Conservation (phyloP, 2,888 invertebrate genomes). For the Perithous albicinctus region DNA sequence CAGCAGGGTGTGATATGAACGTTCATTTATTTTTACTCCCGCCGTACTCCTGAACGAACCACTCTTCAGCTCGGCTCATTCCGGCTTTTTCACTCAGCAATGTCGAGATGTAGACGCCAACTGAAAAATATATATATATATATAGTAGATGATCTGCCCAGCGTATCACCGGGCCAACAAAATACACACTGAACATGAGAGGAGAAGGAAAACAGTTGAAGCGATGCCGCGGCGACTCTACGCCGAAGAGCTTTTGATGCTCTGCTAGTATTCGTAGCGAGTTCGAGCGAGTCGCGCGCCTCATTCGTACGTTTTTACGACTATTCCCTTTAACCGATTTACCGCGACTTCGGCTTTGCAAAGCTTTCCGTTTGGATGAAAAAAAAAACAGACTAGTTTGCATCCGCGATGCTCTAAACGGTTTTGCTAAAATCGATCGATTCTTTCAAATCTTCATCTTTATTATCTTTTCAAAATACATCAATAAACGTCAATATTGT, state of each 20-base stretch:
- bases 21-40: slow-evolving; percentile 56
- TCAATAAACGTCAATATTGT: too few species aligned
- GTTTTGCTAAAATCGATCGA: too few species aligned
- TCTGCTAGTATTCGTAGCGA: slow-evolving; percentile 51
- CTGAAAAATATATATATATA: too few species aligned
- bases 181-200: slow-evolving; percentile 15
- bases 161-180: slow-evolving; percentile 32
- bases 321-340: too few species aligned
- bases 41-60: slow-evolving; percentile 29
- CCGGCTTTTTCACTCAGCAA: not conserved
- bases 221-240: slow-evolving; percentile 18
- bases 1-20: slow-evolving; percentile 6
- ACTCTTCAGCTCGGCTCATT: slow-evolving; percentile 32
- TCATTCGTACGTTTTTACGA: not conserved
- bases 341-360: not conserved
- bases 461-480: too few species aligned
- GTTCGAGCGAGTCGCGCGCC: slow-evolving; percentile 39
- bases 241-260: slow-evolving; percentile 30
- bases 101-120: not conserved
- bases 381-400: not conserved
- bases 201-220: slow-evolving; percentile 43
- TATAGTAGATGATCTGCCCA: slow-evolving; percentile 28
- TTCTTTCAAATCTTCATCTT: too few species aligned
- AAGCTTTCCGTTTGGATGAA: not conserved
- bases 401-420: too few species aligned